Base-by-base conservation (phyloP, 2,888 invertebrate genomes). In the Andrena dorsata region DNA sequence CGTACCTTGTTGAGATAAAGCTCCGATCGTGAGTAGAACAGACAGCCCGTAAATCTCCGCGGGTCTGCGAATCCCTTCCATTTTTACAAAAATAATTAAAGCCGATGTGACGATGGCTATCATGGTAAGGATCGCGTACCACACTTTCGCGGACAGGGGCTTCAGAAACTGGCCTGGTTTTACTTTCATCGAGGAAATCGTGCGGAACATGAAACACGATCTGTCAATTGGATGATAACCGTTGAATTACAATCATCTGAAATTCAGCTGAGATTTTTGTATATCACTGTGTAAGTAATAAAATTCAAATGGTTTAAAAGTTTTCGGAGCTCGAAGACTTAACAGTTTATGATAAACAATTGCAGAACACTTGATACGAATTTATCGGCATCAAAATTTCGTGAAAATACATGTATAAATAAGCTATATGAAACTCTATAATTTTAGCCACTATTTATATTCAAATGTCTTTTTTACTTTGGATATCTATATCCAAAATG, bases 1-100 rank as follows among this genome's bases (percentile, higher is more conserved):
- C 8, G n/a, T 69, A 90, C 91, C 89, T 89, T 91, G 91, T 20
- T 91, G 91, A 13, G 90, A 89, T n/a, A 91, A 49, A n/a, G 90
- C 87, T 41, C 91, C 91, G 60, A 91, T 53, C 0, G 86, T 86
- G 16, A 90, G 76, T 35, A 90, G 65, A 60, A 90, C 76, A 1
- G 89, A 88, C 4, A 84, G 56, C 1, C 87, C 86, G 58, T 85
- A 90, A 6, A 81, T 75, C 10, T 91, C 90, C 0, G 84, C 51
- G 28, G 80, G 32, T 16, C 76, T 66, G 8, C 47, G 74, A 20
- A 90, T 69, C 7, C 87, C 83, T 75, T 92, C 91, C 5, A 83
- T 32, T 28, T 68, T 66, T 47, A 91, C 63, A 20, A 91, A 75
- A 13, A 84, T 66, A 32, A 85, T 76, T 61, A 91, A 78, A 5